A percentile compares a stretch with the other conserved stretches of the same genome.
phyloP scores from a whole-genome alignment of 2,888 invertebrate species.

The Dascillus cervinus region DNA sequence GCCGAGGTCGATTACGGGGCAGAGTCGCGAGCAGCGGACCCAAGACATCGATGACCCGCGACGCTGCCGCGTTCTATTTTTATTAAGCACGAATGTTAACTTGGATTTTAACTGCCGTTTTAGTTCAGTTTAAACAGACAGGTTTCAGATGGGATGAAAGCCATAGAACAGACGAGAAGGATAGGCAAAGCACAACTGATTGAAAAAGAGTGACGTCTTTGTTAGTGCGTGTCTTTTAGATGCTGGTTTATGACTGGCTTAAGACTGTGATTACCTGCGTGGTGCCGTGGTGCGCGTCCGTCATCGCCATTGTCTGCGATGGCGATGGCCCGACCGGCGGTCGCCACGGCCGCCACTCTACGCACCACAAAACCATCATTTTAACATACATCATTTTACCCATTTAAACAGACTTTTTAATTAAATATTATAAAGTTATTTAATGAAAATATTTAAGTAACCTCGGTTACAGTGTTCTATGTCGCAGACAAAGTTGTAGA shows the following conservation, averaged over 20 bases:
- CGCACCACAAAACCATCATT: slow-evolving; percentile 38
- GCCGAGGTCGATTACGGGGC: slow-evolving; percentile 36
- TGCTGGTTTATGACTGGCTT: slow-evolving; percentile 35
- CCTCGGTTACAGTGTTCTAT: slow-evolving; percentile 10
- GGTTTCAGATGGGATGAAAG: slow-evolving; percentile 41
- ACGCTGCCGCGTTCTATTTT: slow-evolving; percentile 27
- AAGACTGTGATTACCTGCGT: slow-evolving; percentile 39
- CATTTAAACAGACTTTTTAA: slow-evolving; percentile 18
- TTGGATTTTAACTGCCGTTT: slow-evolving; percentile 24
- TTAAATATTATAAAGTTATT: slow-evolving; percentile 11
- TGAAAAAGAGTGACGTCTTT: slow-evolving; percentile 23
- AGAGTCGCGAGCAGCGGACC: slow-evolving; percentile 22
- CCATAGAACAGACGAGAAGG: slow-evolving; percentile 39
- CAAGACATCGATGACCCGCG: slow-evolving; percentile 13
- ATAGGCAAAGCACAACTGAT: slow-evolving; percentile 37
- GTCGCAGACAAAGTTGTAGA: slow-evolving; percentile 11
- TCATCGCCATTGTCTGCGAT: slow-evolving; percentile 22
- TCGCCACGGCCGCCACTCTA: slow-evolving; percentile 36
- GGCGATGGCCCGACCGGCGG: slow-evolving; percentile 23
- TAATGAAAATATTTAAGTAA: slow-evolving; percentile 11
- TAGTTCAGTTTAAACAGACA: slow-evolving; percentile 27
- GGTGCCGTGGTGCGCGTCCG: slow-evolving; percentile 31
- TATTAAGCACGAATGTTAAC: slow-evolving; percentile 26
- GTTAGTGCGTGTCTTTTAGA: slow-evolving; percentile 24
- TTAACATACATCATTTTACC: slow-evolving; percentile 29